Evolutionary conservation across 2,113 vertebrate genomes (phyloP).

Genomic region (Ceuthmochares aereus): DNA sequence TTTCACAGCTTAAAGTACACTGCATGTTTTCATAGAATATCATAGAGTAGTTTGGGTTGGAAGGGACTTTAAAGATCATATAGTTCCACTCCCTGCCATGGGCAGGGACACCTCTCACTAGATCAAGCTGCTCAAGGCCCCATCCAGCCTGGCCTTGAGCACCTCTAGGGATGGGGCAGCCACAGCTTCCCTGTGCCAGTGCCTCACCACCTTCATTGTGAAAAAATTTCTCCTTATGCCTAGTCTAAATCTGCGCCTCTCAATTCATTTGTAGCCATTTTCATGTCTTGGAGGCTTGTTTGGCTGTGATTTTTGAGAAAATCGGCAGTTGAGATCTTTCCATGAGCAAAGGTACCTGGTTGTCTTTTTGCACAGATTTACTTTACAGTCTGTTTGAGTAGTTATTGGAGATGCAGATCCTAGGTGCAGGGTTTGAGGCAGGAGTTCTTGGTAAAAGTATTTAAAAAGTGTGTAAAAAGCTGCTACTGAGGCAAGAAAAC

Average conservation of each 20-base stretch:
- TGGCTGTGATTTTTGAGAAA: background rate
- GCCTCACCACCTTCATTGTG: too few species aligned
- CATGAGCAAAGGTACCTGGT: background rate
- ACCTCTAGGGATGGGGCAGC: too few species aligned
- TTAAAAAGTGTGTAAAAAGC: background rate
- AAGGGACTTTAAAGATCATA: too few species aligned
- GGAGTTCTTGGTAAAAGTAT: background rate
- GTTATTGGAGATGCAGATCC: background rate
- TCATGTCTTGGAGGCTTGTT: background rate
- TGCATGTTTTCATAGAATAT: background rate
- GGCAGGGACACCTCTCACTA: too few species aligned
- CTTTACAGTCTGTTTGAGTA: background rate
- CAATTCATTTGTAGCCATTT: background rate
- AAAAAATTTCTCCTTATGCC: too few species aligned
- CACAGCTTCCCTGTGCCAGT: too few species aligned
- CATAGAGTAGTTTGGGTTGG: too few species aligned
- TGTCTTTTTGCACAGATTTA: accelerated
- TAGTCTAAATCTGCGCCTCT: too few species aligned
- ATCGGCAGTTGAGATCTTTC: background rate
- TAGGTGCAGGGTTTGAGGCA: background rate
- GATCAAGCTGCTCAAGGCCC: too few species aligned
- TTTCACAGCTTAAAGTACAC: background rate
- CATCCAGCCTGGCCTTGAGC: too few species aligned
- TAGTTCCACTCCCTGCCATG: too few species aligned
- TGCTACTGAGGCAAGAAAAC: background rate